Percentiles rank a stretch among this genome's conserved stretches.
phyloP scores from a whole-genome alignment of 2,797 vertebrate genomes.

The Ficedula albicollis region DNA sequence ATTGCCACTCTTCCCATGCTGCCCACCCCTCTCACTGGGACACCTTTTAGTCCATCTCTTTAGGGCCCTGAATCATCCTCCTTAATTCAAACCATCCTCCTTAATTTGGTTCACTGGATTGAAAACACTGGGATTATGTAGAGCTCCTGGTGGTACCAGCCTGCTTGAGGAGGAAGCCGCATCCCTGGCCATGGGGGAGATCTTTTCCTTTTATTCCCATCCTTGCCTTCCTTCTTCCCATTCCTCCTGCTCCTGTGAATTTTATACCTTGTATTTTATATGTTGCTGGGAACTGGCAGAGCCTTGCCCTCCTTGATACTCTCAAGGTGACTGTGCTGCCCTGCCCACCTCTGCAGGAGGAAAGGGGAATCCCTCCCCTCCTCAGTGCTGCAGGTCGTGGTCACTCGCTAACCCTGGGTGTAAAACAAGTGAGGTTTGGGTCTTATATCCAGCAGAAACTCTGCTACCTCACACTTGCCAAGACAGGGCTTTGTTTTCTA shows the following conservation, averaged over 20 bases:
- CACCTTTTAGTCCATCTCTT: not conserved
- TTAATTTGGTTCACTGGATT: rapidly evolving
- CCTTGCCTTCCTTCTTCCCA: not conserved
- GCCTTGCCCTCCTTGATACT: not conserved
- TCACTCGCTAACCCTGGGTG: rapidly evolving
- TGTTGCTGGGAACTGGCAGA: not conserved
- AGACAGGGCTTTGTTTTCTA: not conserved
- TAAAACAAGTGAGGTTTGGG: not conserved
- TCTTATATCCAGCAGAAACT: not conserved
- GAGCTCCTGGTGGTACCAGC: not conserved
- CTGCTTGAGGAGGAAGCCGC: rapidly evolving
- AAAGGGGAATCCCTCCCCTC: not conserved
- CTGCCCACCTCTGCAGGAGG: not conserved
- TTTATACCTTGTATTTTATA: not conserved
- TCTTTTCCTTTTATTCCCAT: not conserved
- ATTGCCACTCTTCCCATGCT: not conserved
- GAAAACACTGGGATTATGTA: not conserved
- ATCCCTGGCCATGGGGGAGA: not conserved
- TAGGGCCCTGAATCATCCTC: not conserved
- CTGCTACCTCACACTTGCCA: not conserved
- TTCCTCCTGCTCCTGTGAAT: not conserved
- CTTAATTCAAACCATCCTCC: rapidly evolving
- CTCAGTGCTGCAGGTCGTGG: not conserved
- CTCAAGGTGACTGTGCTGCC: not conserved
- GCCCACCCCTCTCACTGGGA: not conserved